Evolutionary conservation across 2,888 invertebrate genomes (phyloP), one percentile per base, ranked within the genome.

Genomic region (Lasioglossum vierecki): DNA sequence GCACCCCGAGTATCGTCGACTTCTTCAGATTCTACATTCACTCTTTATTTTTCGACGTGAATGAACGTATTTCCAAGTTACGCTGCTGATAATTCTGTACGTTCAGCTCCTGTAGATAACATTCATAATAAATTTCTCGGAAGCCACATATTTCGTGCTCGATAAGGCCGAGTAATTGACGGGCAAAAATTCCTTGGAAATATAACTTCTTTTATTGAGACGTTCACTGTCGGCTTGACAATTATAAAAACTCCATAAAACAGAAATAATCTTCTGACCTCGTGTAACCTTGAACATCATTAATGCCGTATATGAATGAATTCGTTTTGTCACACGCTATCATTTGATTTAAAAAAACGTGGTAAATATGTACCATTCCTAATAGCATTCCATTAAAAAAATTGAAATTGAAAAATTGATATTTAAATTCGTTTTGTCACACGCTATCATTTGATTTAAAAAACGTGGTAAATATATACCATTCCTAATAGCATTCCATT

Each of bases 111-210:
- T 41, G 11, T n/a, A 39, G 70, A 70, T 70, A 70, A 70, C 70
- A 70, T 70, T 70, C 70, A 70, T 70, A 41, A n/a, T n/a, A n/a
- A 41, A 41, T 70, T 70, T 70, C 70, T 70, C 13, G n/a, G 70
- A 70, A 70, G n/a, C 13, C 13, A 70, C 41, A 70, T n/a, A 39
- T 41, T 41, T 70, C 41, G 39, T 41, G 5, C 13, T n/a, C 41
- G 22, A 41, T 41, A 70, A 70, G 41, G 13, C 13, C 41, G 70
- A 39, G 5, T 70, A 70, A 41, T 74, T 74, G 46, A 57, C 57
- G 15, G 57, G 30, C n/a, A 57, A 4, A 53, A 74, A 15, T 13
- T 57, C 15, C 53, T n/a, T 4, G 15, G 74, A 13, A n/a, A 15
- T 35, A 11, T 39, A 15, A 39, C 53, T 18, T 13, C 5, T 70